These are phyloP conservation scores for Erpetoichthys calabaricus DNA, from an alignment of 2,797 vertebrate species.

Conservation along the genomic window DNA sequence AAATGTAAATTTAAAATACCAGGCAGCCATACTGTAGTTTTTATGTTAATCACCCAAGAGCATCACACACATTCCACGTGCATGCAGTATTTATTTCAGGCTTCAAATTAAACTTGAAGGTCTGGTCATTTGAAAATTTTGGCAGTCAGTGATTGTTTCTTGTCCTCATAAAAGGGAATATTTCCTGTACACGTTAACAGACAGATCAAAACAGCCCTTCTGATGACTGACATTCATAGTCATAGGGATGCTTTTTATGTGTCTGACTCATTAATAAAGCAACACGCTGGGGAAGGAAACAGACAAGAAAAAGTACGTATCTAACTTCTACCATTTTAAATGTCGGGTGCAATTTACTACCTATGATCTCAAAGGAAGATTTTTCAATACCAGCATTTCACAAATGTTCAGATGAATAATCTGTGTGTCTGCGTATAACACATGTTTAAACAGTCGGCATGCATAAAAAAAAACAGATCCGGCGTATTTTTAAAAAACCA, in stretches of 20 bases:
- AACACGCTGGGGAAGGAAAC: slow-evolving; percentile 67
- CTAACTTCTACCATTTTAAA: slow-evolving; percentile 81
- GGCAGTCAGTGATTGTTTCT: slow-evolving; percentile 77
- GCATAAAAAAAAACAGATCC: no score
- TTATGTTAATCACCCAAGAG: slow-evolving; percentile 48
- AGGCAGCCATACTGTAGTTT: slow-evolving; percentile 18
- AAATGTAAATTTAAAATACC: slow-evolving; percentile 67
- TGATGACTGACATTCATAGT: slow-evolving; percentile 94
- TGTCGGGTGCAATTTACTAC: slow-evolving; percentile 90
- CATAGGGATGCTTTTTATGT: slow-evolving; percentile 92
- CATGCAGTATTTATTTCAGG: slow-evolving; percentile 97
- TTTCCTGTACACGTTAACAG: slow-evolving; percentile 89
- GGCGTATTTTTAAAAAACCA: no score
- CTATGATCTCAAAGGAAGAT: slow-evolving; percentile 85
- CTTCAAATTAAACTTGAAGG: slow-evolving; percentile 76
- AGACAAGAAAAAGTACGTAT: slow-evolving; percentile 60
- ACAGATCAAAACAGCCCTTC: slow-evolving; percentile 87
- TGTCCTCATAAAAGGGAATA: slow-evolving; percentile 92
- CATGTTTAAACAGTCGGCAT: no score
- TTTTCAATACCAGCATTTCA: slow-evolving; percentile 68
- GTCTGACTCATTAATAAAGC: slow-evolving; percentile 98
- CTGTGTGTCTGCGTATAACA: slow-evolving; percentile 52
- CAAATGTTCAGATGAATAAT: slow-evolving; percentile 66
- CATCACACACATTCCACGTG: slow-evolving; percentile 71
- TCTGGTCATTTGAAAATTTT: slow-evolving; percentile 82